Conservation (phyloP, 2,888 invertebrate species). For the Dromius quadrimaculatus region DNA sequence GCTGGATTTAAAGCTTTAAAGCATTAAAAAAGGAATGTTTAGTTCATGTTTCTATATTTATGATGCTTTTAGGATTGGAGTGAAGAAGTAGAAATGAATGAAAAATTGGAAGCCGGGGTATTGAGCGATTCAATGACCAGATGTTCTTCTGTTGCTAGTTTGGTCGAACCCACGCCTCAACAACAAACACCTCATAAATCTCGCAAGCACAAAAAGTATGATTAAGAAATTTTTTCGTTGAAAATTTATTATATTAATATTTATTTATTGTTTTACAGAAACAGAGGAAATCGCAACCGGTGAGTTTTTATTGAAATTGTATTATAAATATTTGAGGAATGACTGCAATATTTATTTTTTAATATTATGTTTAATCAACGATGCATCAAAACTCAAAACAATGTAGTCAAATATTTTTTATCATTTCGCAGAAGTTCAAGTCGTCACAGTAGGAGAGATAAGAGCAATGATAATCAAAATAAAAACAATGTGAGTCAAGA, state of each 20-base stretch:
- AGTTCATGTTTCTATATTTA: not conserved
- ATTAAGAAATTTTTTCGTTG: not conserved
- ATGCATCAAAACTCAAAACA: not conserved
- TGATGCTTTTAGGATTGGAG: conserved; percentile 69
- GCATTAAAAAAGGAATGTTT: no score
- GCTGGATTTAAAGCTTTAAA: no score
- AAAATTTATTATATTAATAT: not conserved
- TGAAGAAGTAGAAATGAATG: conserved; percentile 72
- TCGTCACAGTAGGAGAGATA: conserved; percentile 60
- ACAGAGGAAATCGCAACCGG: conserved; percentile 59
- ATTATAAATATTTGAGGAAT: not conserved
- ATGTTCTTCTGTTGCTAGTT: conserved; percentile 70
- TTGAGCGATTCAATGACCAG: conserved; percentile 67
- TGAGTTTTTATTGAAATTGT: conserved; percentile 52
- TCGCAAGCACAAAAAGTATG: conserved; percentile 67
- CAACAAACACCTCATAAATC: conserved; percentile 56
- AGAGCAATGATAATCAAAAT: conserved; percentile 57
- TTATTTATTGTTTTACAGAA: conserved; percentile 55
- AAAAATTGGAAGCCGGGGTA: conserved; percentile 67
- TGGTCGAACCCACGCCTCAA: conserved; percentile 61
- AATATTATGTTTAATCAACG: no score
- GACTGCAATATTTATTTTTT: no score
- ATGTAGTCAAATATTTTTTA: not conserved
- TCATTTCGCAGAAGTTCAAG: conserved; percentile 57
- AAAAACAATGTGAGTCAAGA: conserved; percentile 39